phyloP scores from a whole-genome alignment of 2,797 vertebrate genomes.

The Xiphorhynchus erythropygius region DNA sequence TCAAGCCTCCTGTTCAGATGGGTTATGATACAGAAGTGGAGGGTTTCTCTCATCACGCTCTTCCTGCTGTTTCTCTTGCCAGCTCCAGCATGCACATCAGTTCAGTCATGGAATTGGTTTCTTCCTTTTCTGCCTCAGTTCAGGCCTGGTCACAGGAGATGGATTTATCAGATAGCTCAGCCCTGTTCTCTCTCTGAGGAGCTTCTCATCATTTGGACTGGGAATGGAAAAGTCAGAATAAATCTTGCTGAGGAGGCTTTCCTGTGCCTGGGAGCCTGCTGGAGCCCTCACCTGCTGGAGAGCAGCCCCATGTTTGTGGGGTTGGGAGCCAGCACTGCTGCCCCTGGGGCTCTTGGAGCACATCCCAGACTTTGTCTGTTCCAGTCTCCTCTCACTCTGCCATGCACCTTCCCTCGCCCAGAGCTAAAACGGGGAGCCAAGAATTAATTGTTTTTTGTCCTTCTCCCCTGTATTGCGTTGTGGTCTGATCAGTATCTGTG shows the following conservation, averaged over 20 bases:
- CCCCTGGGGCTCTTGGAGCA: constrained; percentile 65
- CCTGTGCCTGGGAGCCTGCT: neutral
- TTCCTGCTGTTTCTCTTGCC: neutral
- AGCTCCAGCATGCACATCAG: neutral
- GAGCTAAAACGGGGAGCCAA: constrained; percentile 53
- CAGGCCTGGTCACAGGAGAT: neutral
- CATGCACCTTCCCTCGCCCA: constrained; percentile 56
- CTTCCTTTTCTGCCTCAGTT: neutral
- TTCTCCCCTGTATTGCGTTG: neutral
- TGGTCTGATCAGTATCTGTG: constrained; percentile 51
- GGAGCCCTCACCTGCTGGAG: constrained; percentile 71
- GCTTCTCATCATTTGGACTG: neutral
- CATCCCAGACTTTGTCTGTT: constrained; percentile 43
- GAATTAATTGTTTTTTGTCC: constrained; percentile 50
- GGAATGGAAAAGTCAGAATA: neutral
- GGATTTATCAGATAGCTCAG: neutral
- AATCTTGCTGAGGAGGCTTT: neutral
- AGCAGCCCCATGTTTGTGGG: constrained; percentile 36
- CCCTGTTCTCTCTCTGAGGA: neutral
- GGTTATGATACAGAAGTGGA: neutral
- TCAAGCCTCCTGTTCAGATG: neutral
- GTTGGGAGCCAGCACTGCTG: constrained; percentile 54
- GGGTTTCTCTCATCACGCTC: neutral
- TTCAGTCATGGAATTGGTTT: neutral
- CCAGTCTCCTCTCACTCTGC: constrained; percentile 24